Base-by-base conservation (phyloP, 2,113 vertebrate genomes). In the Gallinago jamesoni region DNA sequence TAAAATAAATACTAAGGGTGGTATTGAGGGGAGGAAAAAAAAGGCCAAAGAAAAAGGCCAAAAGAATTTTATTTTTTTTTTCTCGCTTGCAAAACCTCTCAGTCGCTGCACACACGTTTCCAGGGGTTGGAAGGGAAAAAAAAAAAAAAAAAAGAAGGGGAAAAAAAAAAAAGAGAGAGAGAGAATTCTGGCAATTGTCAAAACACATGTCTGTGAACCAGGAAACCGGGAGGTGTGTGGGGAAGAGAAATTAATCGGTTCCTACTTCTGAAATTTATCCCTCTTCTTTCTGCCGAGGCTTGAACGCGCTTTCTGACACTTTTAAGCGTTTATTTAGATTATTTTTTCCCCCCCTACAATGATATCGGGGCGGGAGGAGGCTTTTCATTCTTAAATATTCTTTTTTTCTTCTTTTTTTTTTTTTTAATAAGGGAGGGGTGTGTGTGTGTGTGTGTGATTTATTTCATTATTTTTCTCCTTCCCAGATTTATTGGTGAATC, bases 181-280 rank as follows among this genome's bases (percentile, higher is more conserved):
- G 60, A n/a, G 91, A 91, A 97, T 95, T 95, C 84, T 97, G 92
- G 91, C 57, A 75, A 92, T 77, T 89, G 89, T 94, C 91, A 87
- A 97, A 96, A 79, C 83, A 78, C 83, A 96, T 81, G 47, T 88
- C 87, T 88, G 28, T 30, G 14, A 45, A 59, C 22, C 92, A 95
- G 90, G 97, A 97, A 93, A 83, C n/a, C 53, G 87, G 87, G 96
- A 96, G 77, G 76, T 85, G 92, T 56, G 85, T 47, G 56, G 62
- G 12, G 80, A 63, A 43, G 68, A 77, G 73, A 59, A 89, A 95
- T 79, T 63, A n/a, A 62, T 80, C 68, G 79, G 86, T n/a, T 89
- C 41, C 74, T 70, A 19, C 50, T 80, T 33, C 27, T 14, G 57
- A 64, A 85, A 91, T 84, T 41, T 45, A 45, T 41, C 69, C 60